Evolutionary conservation across 2,113 vertebrate species (phyloP), one percentile per base, ranked within the genome.

Genomic region (Austrofundulus limnaeus): DNA sequence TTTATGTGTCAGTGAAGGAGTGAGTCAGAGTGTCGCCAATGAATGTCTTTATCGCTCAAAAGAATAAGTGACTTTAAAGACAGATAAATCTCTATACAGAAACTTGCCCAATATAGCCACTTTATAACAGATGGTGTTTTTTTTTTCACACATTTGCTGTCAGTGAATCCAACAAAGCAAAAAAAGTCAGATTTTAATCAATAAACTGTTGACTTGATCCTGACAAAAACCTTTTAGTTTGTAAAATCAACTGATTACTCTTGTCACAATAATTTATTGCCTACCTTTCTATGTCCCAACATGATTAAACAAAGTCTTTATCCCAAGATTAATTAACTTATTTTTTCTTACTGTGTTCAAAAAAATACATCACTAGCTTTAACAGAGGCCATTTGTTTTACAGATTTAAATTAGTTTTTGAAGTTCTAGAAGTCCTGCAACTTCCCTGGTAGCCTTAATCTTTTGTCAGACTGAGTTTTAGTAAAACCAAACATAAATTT

Each of bases 381-480:
- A 37, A 28, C 49, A 28, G 25, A 43, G 46, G 17, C 14, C 1
- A 24, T 54, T n/a, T 41, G n/a, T 34, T 53, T 48, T 25, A 31
- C 24, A 24, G 20, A 45, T 54, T n/a, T 38, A 62, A 72, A 60
- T 67, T 1, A 28, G 24, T 42, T 9, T 37, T 54, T 28, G 53
- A 21, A 23, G 16, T 14, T 58, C 11, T 37, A 16, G 1, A 54
- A 11, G 10, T 60, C 19, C 23, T 31, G 17, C 46, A 48, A 55
- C 19, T 51, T 58, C 54, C 24, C 48, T 20, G 31, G 41, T 46
- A 10, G 31, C 11, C 24, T 51, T 58, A 61, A 66, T 81, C 61
- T 70, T 45, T 48, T 73, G 46, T 66, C 54, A 56, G 54, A 54
- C 12, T 11, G 56, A 60, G 55, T 61, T 52, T 74, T 75, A 24